Evolutionary conservation across 1,140 invertebrate species (phyloP), one percentile per base, ranked within the genome.

Genomic region (Nymphalis io): DNA sequence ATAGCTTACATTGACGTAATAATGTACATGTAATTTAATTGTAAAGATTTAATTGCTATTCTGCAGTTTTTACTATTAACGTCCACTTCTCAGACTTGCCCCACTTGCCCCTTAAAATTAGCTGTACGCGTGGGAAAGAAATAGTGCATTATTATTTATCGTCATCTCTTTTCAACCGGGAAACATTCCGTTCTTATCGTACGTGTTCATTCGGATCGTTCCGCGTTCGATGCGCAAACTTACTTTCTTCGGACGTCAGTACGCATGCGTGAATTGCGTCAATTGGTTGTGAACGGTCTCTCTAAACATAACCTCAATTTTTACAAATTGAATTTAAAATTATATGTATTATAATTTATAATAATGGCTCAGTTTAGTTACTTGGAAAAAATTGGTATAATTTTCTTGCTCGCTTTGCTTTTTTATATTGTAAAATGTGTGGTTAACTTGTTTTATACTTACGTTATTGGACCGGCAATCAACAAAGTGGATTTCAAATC

Each of bases 401-500:
- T 75, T 2, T 76, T 80, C 57, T 11, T 83, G 12, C 33, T 75
- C 2, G 55, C 51, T 20, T 11, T 81, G 13, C 21, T 81, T 27
- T 70, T 81, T 20, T 78, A 73, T 72, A 20, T 81, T 12, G 64
- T 80, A 38, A 84, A 79, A 72, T 68, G 66, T 66, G 48, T 87
- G 18, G 70, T 77, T 53, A 76, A 76, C 70, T 65, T 80, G 11
- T 51, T 89, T 40, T 90, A 88, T 65, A 80, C 72, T 33, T 89
- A 82, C 63, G 72, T 80, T 6, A 72, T 89, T 40, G 83, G 82
- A 60, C 88, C 87, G 42, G 70, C 72, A 15, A 51, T 88, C 44
- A 83, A 83, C 65, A 81, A 80, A 75, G 84, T 90, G 74, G 81
- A 89, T 75, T 88, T 87, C 60, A 85, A 82, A 65, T 80, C 84